Evolutionary conservation across 2,888 invertebrate genomes (phyloP).

Genomic region (Metacarcinus magister): DNA sequence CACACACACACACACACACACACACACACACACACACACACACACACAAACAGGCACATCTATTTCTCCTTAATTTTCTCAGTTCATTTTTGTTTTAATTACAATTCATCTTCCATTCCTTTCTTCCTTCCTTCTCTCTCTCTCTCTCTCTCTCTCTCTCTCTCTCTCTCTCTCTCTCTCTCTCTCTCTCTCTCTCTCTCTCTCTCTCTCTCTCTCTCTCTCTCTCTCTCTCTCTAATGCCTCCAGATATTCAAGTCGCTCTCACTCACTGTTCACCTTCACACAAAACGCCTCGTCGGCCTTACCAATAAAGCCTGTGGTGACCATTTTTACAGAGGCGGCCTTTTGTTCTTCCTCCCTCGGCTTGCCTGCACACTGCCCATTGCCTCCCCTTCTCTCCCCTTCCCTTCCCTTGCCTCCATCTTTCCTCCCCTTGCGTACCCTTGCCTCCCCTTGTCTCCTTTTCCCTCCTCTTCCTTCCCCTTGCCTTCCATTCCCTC

Average conservation of each 20-base stretch:
- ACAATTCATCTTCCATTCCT: neutral
- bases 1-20: too few relatives aligned
- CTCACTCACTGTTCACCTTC: slow-evolving; percentile 20
- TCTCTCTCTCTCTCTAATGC: too few relatives aligned
- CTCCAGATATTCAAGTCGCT: neutral
- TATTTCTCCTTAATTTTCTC: neutral
- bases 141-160: neutral
- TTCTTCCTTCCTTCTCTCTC: neutral
- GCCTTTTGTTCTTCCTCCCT: slow-evolving; percentile 19
- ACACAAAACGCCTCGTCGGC: slow-evolving; percentile 18
- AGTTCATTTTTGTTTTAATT: neutral
- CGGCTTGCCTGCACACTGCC: neutral
- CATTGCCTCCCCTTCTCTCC: neutral
- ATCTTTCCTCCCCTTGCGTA: neutral
- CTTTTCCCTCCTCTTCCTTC: neutral
- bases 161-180: too few relatives aligned
- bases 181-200: neutral
- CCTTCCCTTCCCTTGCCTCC: neutral
- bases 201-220: neutral
- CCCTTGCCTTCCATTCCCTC: neutral
- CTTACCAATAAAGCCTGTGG: slow-evolving; percentile 35
- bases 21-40: neutral
- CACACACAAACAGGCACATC: too few relatives aligned
- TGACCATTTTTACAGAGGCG: slow-evolving; percentile 17
- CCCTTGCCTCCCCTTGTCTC: neutral